These are phyloP conservation scores for Lottia scabra DNA, from an alignment of 2,888 invertebrate species.

Conservation along the genomic window DNA sequence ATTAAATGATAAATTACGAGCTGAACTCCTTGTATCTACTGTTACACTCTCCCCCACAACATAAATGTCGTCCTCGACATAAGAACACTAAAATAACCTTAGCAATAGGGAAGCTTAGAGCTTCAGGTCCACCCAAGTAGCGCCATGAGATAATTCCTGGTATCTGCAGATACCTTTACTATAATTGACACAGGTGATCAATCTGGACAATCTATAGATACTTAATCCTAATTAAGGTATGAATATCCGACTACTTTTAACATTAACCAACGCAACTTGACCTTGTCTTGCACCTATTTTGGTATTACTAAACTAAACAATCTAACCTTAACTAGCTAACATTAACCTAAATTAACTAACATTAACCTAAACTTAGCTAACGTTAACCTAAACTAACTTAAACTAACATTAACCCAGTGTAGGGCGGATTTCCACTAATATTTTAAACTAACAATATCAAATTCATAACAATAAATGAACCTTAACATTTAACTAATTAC, in stretches of 20 bases:
- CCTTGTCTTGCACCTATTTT: too few relatives aligned
- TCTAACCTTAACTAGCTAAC: too few relatives aligned
- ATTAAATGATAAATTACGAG: too few relatives aligned
- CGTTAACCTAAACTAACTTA: too few relatives aligned
- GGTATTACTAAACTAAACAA: too few relatives aligned
- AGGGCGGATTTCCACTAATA: too few relatives aligned
- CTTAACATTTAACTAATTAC: too few relatives aligned
- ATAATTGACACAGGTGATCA: background rate
- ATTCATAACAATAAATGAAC: too few relatives aligned
- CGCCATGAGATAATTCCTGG: background rate
- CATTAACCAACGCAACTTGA: background rate
- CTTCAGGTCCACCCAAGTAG: background rate
- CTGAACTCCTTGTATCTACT: background rate
- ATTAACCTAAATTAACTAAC: too few relatives aligned
- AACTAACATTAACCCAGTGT: too few relatives aligned
- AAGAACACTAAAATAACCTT: background rate
- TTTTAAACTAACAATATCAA: too few relatives aligned
- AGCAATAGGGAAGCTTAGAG: background rate
- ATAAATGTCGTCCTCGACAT: conserved; percentile 2
- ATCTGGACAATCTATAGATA: background rate
- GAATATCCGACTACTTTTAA: background rate
- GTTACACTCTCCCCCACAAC: background rate
- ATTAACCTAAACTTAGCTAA: too few relatives aligned
- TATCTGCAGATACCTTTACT: background rate
- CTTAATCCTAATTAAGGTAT: background rate